Evolutionary conservation across 2,888 invertebrate genomes (phyloP).

Genomic region (Coelogynopora nodosa): DNA sequence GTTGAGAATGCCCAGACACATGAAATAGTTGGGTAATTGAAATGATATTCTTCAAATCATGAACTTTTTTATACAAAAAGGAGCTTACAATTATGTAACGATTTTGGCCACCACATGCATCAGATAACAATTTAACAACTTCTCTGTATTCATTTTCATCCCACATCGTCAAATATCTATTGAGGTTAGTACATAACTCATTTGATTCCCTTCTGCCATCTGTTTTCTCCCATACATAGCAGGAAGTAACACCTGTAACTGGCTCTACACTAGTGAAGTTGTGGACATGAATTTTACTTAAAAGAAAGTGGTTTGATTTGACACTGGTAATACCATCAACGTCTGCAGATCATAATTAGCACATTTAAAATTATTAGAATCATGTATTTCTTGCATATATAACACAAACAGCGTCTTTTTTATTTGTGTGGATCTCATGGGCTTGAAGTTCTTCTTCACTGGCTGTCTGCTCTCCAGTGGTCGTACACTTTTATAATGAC

Average conservation of each 20-base stretch:
- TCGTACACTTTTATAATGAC: conserved; percentile 25
- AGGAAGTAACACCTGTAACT: conserved; percentile 15
- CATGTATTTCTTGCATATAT: not conserved
- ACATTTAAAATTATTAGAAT: not conserved
- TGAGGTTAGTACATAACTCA: conserved; percentile 1
- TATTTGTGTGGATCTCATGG: not conserved
- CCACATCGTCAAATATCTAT: too few species aligned
- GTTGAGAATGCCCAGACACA: not conserved
- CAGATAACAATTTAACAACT: not conserved
- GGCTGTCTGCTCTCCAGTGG: conserved; percentile 1
- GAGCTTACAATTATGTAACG: conserved; percentile 16
- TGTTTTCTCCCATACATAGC: not conserved
- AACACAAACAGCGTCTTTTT: not conserved
- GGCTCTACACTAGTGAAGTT: not conserved
- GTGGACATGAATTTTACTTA: conserved; percentile 23
- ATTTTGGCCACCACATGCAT: conserved; percentile 25
- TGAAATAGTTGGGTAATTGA: not conserved
- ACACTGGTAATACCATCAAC: not conserved
- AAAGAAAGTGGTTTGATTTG: conserved; percentile 14
- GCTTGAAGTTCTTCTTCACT: not conserved
- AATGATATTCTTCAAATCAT: not conserved
- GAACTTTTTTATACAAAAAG: conserved; percentile 19
- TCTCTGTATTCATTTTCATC: too few species aligned
- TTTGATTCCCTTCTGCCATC: conserved; percentile 12
- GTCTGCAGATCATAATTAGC: not conserved